Conservation (phyloP, 1,140 invertebrate species). For the Drosophila punjabiensis region DNA sequence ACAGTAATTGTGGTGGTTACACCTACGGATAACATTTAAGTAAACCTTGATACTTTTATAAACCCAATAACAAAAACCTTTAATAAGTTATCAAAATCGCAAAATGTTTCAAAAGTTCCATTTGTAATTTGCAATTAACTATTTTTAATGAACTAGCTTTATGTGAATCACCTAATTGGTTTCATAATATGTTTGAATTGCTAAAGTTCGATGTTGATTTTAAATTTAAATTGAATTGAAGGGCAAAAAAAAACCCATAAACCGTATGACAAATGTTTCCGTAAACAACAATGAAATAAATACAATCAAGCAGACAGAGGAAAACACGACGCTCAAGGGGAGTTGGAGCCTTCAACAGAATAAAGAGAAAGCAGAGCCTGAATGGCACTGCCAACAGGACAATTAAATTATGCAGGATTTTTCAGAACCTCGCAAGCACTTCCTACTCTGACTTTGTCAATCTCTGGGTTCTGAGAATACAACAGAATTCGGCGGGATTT, state of each 20-base stretch:
- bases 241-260: background rate
- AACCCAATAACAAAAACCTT: background rate
- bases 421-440: constrained; percentile 12
- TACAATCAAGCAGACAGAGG: constrained; percentile 13
- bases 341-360: background rate
- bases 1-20: constrained; percentile 43
- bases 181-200: background rate
- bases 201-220: background rate
- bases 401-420: constrained; percentile 75
- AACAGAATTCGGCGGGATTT: constrained; percentile 20
- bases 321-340: background rate
- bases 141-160: background rate
- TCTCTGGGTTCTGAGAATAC: background rate
- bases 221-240: background rate
- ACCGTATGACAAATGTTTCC: constrained; percentile 28
- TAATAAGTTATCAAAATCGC: background rate
- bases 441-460: background rate
- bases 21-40: too few relatives aligned
- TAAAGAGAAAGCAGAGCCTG: constrained; percentile 14
- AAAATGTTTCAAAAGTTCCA: background rate
- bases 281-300: constrained; percentile 35
- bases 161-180: background rate
- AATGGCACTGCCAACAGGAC: constrained; percentile 50
- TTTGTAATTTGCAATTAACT: background rate
- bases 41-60: background rate